Percentiles rank a stretch among this genome's conserved stretches.
Conservation (phyloP, 2,888 invertebrate genomes). For the Lasioglossum pauxillum region DNA sequence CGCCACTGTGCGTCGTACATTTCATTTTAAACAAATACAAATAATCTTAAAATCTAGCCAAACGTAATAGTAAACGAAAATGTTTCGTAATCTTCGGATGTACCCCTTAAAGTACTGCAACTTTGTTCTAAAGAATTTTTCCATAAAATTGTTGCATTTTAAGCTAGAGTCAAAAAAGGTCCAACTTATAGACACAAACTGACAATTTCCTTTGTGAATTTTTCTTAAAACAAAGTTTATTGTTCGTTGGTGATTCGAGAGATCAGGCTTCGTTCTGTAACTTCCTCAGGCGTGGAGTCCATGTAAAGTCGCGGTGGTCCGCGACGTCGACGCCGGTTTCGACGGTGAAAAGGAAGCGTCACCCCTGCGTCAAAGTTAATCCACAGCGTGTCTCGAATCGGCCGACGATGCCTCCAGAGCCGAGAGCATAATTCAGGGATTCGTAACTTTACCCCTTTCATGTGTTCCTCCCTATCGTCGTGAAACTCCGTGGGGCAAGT, state of each 20-base stretch:
- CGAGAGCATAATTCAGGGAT: constrained; percentile 70
- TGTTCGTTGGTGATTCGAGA: neutral
- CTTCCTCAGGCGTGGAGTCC: constrained; percentile 38
- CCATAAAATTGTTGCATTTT: neutral
- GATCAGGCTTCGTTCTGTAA: constrained; percentile 28
- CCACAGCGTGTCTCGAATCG: constrained; percentile 58
- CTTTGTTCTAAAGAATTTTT: neutral
- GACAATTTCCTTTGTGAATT: neutral
- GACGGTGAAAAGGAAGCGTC: constrained; percentile 58
- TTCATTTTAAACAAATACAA: neutral
- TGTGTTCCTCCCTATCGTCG: constrained; percentile 60
- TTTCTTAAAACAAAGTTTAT: neutral
- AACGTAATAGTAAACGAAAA: neutral
- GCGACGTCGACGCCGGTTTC: constrained; percentile 41
- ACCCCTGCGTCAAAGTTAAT: constrained; percentile 64
- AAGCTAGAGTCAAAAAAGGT: neutral
- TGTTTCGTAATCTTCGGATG: neutral
- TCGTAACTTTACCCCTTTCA: constrained; percentile 72
- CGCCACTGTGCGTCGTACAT: neutral
- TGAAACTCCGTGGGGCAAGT: constrained; percentile 66
- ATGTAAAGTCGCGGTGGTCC: constrained; percentile 25
- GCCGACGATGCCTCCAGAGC: constrained; percentile 58
- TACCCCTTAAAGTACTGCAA: rapidly evolving
- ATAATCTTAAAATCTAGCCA: neutral
- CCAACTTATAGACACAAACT: neutral